Percentiles rank a stretch among this genome's conserved stretches.
These are phyloP conservation scores for Pseudomyrmex dendroicus DNA, from an alignment of 1,140 invertebrate species.

Conservation along the genomic window DNA sequence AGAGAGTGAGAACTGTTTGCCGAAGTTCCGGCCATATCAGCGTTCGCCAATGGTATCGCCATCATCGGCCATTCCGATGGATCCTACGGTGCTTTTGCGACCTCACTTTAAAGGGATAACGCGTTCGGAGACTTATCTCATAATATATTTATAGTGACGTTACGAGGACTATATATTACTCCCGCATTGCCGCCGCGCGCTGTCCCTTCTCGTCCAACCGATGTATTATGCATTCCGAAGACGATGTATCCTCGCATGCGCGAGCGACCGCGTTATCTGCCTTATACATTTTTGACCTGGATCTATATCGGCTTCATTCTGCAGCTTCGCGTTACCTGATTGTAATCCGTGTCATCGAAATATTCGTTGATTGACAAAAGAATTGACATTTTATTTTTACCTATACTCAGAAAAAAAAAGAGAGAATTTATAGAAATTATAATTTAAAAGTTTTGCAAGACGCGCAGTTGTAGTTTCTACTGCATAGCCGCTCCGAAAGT, in stretches of 20 bases:
- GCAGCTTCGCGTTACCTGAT: no score
- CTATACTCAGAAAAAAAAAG: no score
- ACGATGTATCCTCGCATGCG: conserved; percentile 58
- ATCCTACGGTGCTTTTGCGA: conserved; percentile 20
- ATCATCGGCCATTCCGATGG: conserved; percentile 49
- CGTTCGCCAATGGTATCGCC: conserved; percentile 33
- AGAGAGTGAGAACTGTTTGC: conserved; percentile 54
- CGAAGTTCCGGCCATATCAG: conserved; percentile 39
- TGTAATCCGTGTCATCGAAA: no score
- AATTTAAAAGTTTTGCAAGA: no score
- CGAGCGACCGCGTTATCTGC: conserved; percentile 45
- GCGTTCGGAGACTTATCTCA: conserved; percentile 70
- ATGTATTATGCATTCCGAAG: conserved; percentile 72
- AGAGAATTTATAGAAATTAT: no score
- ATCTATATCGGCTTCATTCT: conserved; percentile 51
- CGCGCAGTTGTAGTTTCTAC: no score
- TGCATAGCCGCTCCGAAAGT: no score
- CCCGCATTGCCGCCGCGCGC: conserved; percentile 33
- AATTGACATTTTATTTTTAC: neutral
- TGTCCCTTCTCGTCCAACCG: conserved; percentile 18
- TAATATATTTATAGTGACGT: conserved; percentile 73
- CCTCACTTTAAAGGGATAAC: conserved; percentile 71
- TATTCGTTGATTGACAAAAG: neutral
- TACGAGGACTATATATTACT: conserved; percentile 69
- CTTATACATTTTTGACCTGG: conserved; percentile 64